Conservation (phyloP, 2,797 vertebrate species). For the Masticophis lateralis region DNA sequence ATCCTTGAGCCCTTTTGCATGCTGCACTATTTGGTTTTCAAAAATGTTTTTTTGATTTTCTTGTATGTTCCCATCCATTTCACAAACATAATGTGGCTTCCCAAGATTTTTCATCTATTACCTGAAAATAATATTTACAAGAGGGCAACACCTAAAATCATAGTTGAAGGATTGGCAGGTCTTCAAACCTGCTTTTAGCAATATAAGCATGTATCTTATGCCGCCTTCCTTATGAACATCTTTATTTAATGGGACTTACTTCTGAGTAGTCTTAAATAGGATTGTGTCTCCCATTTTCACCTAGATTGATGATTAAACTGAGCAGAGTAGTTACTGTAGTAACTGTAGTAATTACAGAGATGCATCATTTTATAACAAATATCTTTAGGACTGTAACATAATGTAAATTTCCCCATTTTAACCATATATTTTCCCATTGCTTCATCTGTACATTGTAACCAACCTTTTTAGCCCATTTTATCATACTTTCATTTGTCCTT, state of each 20-base stretch:
- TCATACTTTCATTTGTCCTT: neutral
- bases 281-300: neutral
- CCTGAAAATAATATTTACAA: neutral
- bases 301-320: neutral
- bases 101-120: neutral
- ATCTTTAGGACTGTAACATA: neutral
- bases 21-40: neutral
- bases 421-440: neutral
- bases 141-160: neutral
- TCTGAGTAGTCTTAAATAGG: neutral
- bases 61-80: neutral
- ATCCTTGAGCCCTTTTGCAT: neutral
- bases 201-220: neutral
- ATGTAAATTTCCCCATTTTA: neutral
- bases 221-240: neutral
- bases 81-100: neutral
- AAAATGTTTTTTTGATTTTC: neutral
- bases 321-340: neutral
- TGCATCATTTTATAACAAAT: neutral
- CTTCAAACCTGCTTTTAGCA: neutral
- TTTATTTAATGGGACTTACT: neutral
- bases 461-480: neutral
- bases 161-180: neutral
- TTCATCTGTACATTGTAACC: neutral
- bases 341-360: neutral